Conservation (phyloP, 92 coral and sea anemone genomes). For the Zoanthus gigantus region DNA sequence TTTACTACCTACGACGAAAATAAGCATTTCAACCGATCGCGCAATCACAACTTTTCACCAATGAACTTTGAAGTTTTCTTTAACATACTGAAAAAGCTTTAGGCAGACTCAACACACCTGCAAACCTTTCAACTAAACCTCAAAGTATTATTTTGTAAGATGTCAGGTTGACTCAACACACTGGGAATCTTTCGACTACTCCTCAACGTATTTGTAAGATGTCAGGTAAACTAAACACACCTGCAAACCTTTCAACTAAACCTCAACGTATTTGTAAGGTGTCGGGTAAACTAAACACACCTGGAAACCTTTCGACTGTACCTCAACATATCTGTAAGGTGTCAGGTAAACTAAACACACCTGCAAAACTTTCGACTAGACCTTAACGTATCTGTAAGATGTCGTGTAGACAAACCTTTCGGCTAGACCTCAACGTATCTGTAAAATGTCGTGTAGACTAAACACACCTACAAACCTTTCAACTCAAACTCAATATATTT, state of each 20-base stretch:
- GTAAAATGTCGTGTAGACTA: background rate
- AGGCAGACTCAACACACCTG: background rate
- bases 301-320: background rate
- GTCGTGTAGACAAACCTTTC: background rate
- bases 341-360: background rate
- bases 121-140: background rate
- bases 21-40: no score
- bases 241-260: background rate
- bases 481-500: background rate
- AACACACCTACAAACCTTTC: background rate
- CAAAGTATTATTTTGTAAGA: background rate
- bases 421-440: no score
- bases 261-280: background rate
- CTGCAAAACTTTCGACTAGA: background rate
- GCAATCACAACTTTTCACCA: no score
- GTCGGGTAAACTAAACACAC: background rate
- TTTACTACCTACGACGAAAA: no score
- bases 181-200: no score
- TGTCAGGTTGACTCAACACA: background rate
- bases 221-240: background rate
- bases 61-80: no score
- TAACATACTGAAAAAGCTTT: no score
- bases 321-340: background rate
- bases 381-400: background rate
- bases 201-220: no score